Conservation (phyloP, 2,888 invertebrate species). For the Eudasyphora cyanicolor region DNA sequence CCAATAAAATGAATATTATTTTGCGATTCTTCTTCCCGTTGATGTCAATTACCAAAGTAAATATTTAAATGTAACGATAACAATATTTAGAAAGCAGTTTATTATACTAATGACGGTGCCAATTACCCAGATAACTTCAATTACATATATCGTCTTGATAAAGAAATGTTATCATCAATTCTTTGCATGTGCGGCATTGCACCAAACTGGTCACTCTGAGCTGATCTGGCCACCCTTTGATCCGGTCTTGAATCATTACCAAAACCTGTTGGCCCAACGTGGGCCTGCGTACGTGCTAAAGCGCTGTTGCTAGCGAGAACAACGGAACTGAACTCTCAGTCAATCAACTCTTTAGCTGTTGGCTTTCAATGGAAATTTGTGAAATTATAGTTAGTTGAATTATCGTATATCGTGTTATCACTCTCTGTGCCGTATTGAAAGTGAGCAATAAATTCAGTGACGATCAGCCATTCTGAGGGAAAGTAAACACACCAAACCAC, state of each 20-base stretch:
- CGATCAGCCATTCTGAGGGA: neutral
- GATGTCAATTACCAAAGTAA: conserved; percentile 5
- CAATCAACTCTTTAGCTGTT: neutral
- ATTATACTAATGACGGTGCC: neutral
- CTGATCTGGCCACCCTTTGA: neutral
- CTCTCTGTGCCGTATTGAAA: neutral
- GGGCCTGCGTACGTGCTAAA: neutral
- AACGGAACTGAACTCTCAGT: neutral
- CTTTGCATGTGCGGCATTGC: neutral
- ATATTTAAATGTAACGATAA: conserved; percentile 7
- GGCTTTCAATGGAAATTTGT: neutral
- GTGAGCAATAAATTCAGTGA: neutral
- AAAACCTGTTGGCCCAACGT: neutral
- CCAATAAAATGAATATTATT: neutral
- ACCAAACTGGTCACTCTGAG: neutral
- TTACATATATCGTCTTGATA: neutral
- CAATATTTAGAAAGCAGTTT: neutral
- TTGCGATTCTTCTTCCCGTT: neutral
- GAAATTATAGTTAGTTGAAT: conserved; percentile 4
- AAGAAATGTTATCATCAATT: neutral
- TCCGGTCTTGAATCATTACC: neutral
- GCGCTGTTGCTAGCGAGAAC: neutral
- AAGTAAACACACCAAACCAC: conserved; percentile 15
- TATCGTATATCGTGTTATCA: neutral
- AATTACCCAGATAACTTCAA: too few relatives aligned